Evolutionary conservation across 2,113 vertebrate genomes (phyloP).

Genomic region (Tonatia bakeri): DNA sequence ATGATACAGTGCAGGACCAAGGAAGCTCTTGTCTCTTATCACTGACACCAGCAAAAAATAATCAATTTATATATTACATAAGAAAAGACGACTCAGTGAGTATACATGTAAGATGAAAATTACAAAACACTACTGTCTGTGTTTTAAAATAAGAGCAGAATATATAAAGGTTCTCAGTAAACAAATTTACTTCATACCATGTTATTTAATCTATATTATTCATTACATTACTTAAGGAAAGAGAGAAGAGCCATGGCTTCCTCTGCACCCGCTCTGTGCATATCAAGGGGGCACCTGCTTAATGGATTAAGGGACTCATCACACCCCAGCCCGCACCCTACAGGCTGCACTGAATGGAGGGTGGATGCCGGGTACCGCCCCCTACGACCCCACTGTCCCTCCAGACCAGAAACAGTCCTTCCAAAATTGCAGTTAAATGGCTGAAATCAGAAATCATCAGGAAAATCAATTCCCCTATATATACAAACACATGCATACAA

Average conservation of each 20-base stretch:
- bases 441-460: neutral
- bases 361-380: neutral
- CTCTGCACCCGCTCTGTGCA: neutral
- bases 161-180: neutral
- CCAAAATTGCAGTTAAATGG: neutral
- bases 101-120: neutral
- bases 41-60: neutral
- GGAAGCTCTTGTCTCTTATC: constrained; percentile 25
- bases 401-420: neutral
- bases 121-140: neutral
- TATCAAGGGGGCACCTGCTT: neutral
- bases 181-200: neutral
- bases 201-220: neutral
- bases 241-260: neutral
- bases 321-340: neutral
- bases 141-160: constrained; percentile 41
- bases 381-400: neutral
- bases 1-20: constrained; percentile 43
- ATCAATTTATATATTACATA: constrained; percentile 19
- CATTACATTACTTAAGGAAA: neutral
- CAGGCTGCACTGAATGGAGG: neutral
- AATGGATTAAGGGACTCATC: neutral
- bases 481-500: neutral
- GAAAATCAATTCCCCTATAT: neutral
- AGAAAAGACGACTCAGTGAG: neutral